These are phyloP conservation scores for Zaprionus lineosus DNA, from an alignment of 2,888 invertebrate species.

Conservation along the genomic window DNA sequence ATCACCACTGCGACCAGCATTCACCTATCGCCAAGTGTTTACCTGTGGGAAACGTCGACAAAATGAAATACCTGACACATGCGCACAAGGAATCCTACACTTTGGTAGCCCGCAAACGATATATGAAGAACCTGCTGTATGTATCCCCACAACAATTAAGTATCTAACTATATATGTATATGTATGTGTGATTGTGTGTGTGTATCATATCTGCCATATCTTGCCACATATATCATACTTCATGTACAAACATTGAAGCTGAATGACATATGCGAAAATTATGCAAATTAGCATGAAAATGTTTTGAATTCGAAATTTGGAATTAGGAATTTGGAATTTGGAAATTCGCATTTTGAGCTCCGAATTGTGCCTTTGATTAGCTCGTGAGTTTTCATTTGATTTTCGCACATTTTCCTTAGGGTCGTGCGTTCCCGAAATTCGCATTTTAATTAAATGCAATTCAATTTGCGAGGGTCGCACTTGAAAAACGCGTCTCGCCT, in stretches of 20 bases:
- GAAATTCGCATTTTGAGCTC: constrained; percentile 8
- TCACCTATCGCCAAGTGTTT: constrained; percentile 14
- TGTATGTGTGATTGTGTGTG: too few species aligned
- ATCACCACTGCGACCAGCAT: neutral
- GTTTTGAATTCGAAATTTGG: constrained; percentile 53
- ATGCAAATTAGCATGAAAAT: constrained; percentile 57
- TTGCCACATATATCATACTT: constrained; percentile 18
- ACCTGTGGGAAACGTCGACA: constrained; percentile 28
- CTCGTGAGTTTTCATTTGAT: constrained; percentile 13
- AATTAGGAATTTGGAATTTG: too few species aligned
- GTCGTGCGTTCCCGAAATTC: neutral
- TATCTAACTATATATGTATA: neutral
- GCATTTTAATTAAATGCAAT: constrained; percentile 49
- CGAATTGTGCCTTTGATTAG: too few species aligned
- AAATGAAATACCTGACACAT: constrained; percentile 81
- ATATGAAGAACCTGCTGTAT: constrained; percentile 83
- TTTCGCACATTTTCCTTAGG: neutral
- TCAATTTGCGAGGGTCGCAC: constrained; percentile 34
- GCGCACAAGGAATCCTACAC: constrained; percentile 82
- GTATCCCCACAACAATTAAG: constrained; percentile 50
- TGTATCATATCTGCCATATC: neutral
- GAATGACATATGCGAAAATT: constrained; percentile 64
- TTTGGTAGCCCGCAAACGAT: constrained; percentile 82
- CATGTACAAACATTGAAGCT: constrained; percentile 60
- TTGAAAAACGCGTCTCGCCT: constrained; percentile 49